Conservation (phyloP, 2,797 vertebrate species). For the Mus spretus region DNA sequence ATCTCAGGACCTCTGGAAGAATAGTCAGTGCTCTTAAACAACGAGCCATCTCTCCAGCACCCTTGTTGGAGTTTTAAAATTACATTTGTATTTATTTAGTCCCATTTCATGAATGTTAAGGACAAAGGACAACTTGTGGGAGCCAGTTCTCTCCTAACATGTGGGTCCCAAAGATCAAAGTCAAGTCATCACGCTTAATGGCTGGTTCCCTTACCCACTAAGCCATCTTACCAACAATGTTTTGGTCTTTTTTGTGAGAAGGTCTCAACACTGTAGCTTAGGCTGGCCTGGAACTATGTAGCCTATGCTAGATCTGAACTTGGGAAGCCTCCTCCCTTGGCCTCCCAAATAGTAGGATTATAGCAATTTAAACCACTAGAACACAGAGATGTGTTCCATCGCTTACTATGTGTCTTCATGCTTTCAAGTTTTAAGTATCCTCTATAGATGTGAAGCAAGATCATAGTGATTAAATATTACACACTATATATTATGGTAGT, state of each 20-base stretch:
- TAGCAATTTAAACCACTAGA: not conserved
- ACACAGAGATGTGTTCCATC: not conserved
- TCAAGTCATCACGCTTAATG: not conserved
- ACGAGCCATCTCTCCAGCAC: too few species aligned
- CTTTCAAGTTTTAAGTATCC: not conserved
- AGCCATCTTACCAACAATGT: not conserved
- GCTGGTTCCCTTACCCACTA: not conserved
- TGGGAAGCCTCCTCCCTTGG: not conserved
- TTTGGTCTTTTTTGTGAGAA: not conserved
- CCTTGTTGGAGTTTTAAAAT: not conserved
- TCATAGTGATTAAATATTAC: not conserved
- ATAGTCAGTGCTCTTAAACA: too few species aligned
- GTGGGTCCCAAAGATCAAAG: not conserved
- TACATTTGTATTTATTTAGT: not conserved
- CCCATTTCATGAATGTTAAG: not conserved
- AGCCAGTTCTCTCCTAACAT: not conserved
- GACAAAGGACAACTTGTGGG: not conserved
- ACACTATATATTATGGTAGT: not conserved
- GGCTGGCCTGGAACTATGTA: not conserved
- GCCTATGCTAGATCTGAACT: not conserved
- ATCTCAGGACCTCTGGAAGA: too few species aligned
- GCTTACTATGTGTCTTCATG: conserved; percentile 28
- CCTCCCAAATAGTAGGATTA: not conserved
- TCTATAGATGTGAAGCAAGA: conserved; percentile 1
- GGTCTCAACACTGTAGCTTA: not conserved